These are phyloP conservation scores for Cinclus cinclus DNA, from an alignment of 2,113 vertebrate species.

Conservation along the genomic window DNA sequence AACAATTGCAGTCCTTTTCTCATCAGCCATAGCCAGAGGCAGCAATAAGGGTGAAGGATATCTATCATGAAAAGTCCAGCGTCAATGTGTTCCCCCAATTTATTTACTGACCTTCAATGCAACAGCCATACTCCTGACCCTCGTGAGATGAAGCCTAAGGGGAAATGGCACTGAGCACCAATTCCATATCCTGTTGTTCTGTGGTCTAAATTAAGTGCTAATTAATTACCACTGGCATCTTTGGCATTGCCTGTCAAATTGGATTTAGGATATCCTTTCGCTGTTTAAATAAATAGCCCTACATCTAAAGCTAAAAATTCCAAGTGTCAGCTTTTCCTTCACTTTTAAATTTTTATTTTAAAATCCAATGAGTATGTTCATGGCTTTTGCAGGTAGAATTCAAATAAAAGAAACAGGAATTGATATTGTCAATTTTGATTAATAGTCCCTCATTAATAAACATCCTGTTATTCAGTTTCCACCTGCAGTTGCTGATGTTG, in stretches of 20 bases:
- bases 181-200: conserved; percentile 89
- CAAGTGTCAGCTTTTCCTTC: conserved; percentile 13
- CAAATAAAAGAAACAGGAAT: conserved; percentile 80
- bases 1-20: conserved; percentile 69
- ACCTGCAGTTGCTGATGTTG: conserved; percentile 89
- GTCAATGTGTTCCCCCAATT: conserved; percentile 84
- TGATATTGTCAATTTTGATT: conserved; percentile 89
- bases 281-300: conserved; percentile 79
- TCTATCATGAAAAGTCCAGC: conserved; percentile 82
- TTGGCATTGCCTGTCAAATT: conserved; percentile 93
- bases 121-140: conserved; percentile 86
- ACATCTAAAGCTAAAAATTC: conserved; percentile 49
- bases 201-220: conserved; percentile 94
- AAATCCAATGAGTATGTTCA: conserved; percentile 46
- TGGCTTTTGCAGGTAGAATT: conserved; percentile 76
- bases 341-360: conserved; percentile 52
- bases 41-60: conserved; percentile 78
- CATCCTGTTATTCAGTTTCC: conserved; percentile 94
- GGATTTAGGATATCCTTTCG: conserved; percentile 90
- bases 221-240: conserved; percentile 99
- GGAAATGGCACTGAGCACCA: conserved; percentile 85
- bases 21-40: conserved; percentile 77
- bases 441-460: conserved; percentile 94
- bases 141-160: conserved; percentile 85
- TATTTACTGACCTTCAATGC: conserved; percentile 87